These are phyloP conservation scores for Oncorhynchus clarkii DNA, from an alignment of 2,113 vertebrate genomes.

Conservation along the genomic window DNA sequence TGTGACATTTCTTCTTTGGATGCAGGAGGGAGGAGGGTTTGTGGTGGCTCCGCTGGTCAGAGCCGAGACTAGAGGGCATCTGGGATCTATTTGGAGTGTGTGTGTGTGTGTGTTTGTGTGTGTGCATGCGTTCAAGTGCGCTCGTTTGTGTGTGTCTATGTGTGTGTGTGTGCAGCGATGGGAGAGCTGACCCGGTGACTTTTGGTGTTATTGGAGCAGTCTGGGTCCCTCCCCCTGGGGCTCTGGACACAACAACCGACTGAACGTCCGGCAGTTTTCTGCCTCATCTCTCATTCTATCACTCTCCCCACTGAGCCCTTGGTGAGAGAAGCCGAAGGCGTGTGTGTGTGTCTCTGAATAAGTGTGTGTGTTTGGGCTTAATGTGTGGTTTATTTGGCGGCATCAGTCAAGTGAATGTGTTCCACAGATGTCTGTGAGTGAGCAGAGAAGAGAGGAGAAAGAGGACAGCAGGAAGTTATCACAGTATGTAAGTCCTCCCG, in stretches of 20 bases:
- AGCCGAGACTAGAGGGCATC: not conserved
- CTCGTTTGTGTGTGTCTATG: not conserved
- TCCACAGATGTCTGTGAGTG: constrained; percentile 57
- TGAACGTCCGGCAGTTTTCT: constrained; percentile 36
- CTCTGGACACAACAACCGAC: not conserved
- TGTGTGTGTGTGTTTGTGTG: not conserved
- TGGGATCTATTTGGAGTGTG: constrained; percentile 2
- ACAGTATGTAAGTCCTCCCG: constrained; percentile 38
- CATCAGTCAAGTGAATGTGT: constrained; percentile 47
- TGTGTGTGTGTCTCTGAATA: constrained; percentile 29
- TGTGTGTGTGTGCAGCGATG: constrained; percentile 7
- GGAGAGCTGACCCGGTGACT: constrained; percentile 22
- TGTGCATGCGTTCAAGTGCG: not conserved
- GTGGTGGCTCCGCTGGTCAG: not conserved
- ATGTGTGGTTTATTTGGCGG: constrained; percentile 44
- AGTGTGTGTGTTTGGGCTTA: constrained; percentile 41
- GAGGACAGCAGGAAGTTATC: constrained; percentile 57
- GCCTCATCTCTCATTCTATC: constrained; percentile 42
- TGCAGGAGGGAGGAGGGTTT: not conserved
- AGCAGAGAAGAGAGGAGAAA: constrained; percentile 17
- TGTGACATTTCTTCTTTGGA: constrained; percentile 9
- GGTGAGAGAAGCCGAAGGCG: constrained; percentile 32
- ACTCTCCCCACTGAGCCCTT: constrained; percentile 33
- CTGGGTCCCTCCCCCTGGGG: constrained; percentile 15
- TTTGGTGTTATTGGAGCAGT: constrained; percentile 14